phyloP scores from a whole-genome alignment of 2,797 vertebrate genomes.

The Diceros bicornis region DNA sequence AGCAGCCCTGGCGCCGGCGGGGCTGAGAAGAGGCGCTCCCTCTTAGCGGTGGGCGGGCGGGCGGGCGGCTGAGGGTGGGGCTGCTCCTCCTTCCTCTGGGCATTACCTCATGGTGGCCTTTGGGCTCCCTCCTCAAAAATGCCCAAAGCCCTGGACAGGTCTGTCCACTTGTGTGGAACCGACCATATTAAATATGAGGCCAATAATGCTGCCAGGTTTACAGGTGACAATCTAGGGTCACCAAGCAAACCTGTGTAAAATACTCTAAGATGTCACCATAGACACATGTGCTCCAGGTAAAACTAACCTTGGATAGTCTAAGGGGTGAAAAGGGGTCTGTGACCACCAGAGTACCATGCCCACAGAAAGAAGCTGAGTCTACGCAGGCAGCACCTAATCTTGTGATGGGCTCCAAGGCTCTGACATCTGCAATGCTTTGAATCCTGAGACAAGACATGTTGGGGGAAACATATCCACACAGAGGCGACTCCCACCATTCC shows the following conservation, averaged over 20 bases:
- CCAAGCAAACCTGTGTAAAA: not conserved
- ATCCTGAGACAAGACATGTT: not conserved
- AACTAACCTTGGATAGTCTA: not conserved
- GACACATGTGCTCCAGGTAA: not conserved
- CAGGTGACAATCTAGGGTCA: not conserved
- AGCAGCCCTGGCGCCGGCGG: slow-evolving; percentile 76
- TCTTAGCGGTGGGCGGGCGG: not conserved
- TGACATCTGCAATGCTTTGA: too few relatives aligned
- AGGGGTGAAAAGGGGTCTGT: not conserved
- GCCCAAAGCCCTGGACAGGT: not conserved
- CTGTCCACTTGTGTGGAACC: not conserved
- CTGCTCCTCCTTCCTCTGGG: not conserved
- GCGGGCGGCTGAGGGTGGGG: not conserved
- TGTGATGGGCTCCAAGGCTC: not conserved
- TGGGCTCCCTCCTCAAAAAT: not conserved
- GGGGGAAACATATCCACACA: too few relatives aligned
- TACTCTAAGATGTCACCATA: not conserved
- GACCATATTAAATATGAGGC: not conserved
- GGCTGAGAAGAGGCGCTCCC: not conserved
- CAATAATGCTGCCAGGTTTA: not conserved
- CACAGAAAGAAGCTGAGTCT: not conserved
- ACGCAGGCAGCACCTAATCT: fast-evolving
- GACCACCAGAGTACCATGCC: not conserved
- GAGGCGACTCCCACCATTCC: not conserved
- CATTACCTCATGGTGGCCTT: not conserved